A percentile compares a stretch with the other conserved stretches of the same genome.
Evolutionary conservation across 2,113 vertebrate species (phyloP).

Genomic region (Pionites leucogaster): DNA sequence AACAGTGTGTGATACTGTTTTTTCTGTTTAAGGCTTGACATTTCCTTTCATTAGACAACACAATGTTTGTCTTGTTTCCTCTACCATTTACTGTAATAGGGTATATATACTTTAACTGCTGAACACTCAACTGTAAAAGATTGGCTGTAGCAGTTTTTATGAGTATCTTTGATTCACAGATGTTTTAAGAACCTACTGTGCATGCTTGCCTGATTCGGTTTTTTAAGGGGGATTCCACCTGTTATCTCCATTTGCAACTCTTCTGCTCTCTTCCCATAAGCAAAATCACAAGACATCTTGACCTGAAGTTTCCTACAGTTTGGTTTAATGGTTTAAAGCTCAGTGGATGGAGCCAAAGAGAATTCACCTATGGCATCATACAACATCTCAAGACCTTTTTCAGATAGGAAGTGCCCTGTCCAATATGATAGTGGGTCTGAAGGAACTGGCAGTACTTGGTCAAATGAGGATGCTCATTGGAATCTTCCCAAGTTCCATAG

Average conservation of each 20-base stretch:
- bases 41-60: neutral
- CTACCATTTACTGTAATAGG: neutral
- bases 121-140: conserved; percentile 31
- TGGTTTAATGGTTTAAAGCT: neutral
- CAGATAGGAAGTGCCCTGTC: neutral
- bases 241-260: neutral
- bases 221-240: neutral
- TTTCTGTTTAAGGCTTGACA: neutral
- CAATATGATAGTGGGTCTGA: neutral
- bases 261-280: neutral
- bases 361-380: accelerated
- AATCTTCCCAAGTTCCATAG: neutral
- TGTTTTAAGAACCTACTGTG: conserved; percentile 27
- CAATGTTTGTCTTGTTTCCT: neutral
- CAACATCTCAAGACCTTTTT: neutral
- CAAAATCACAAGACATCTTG: neutral
- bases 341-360: neutral
- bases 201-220: neutral
- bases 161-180: conserved; percentile 24
- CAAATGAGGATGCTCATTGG: accelerated
- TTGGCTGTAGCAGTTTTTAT: conserved; percentile 7
- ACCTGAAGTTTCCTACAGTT: neutral
- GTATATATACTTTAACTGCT: neutral
- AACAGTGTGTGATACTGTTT: accelerated
- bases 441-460: neutral